A percentile compares a stretch with the other conserved stretches of the same genome.
Evolutionary conservation across 2,888 invertebrate genomes (phyloP).

Genomic region (Eumacrocentrus americanus): DNA sequence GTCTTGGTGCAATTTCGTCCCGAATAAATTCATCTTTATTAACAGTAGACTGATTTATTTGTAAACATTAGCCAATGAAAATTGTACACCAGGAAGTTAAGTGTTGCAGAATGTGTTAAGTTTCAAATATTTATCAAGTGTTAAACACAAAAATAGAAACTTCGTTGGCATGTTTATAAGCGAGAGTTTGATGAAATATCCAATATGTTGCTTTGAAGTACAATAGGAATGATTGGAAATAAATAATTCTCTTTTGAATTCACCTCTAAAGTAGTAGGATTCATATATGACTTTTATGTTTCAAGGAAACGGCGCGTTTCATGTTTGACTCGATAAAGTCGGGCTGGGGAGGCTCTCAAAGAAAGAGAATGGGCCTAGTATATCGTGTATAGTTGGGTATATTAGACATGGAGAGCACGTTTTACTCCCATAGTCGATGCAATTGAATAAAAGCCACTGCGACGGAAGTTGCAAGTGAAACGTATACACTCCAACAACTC

Average conservation of each 20-base stretch:
- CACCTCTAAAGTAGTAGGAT: too few species aligned
- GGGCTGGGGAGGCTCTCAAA: slow-evolving; percentile 1
- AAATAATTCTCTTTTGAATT: too few species aligned
- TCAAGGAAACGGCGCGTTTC: not conserved
- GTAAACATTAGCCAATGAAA: not conserved
- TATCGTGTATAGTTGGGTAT: slow-evolving; percentile 22
- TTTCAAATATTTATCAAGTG: not conserved
- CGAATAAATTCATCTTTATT: slow-evolving; percentile 10
- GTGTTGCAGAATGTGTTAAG: not conserved
- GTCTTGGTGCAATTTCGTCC: not conserved
- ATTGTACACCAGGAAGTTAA: slow-evolving; percentile 3
- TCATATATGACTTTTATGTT: too few species aligned
- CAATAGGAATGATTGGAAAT: too few species aligned
- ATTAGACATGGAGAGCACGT: slow-evolving; percentile 23
- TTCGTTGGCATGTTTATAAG: not conserved
- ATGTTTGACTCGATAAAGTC: slow-evolving; percentile 19
- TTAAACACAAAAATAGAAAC: not conserved
- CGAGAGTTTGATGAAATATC: too few species aligned
- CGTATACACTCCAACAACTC: slow-evolving; percentile 3
- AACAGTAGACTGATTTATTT: not conserved
- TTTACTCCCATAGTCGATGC: slow-evolving; percentile 12
- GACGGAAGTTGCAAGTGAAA: slow-evolving; percentile 21
- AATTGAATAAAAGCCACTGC: slow-evolving; percentile 25
- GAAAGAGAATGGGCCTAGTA: slow-evolving; percentile 11
- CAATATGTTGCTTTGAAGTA: too few species aligned